Evolutionary conservation across 2,888 invertebrate species (phyloP).

Genomic region (Mylabris sibirica): DNA sequence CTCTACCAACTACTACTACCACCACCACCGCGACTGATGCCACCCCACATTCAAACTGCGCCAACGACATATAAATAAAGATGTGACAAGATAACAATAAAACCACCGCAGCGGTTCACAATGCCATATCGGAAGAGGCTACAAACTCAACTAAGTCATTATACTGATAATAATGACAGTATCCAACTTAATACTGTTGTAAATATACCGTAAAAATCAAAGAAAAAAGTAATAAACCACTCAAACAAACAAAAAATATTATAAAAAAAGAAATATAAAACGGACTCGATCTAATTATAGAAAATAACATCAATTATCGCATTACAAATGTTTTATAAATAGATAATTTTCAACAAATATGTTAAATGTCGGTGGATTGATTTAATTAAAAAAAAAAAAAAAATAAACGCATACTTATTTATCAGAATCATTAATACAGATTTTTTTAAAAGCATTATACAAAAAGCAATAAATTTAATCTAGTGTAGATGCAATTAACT

Average conservation of each 20-base stretch:
- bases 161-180: constrained; percentile 33
- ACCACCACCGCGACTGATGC: constrained; percentile 60
- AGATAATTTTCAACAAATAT: not conserved
- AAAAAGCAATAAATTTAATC: not conserved
- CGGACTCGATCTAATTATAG: not conserved
- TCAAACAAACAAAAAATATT: not conserved
- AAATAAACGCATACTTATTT: not conserved
- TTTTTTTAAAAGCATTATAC: not conserved
- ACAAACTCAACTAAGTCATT: constrained; percentile 37
- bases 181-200: constrained; percentile 25
- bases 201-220: constrained; percentile 4
- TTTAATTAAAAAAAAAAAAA: not conserved
- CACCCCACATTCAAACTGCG: constrained; percentile 37
- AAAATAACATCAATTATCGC: not conserved
- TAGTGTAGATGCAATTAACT: not conserved
- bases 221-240: not conserved
- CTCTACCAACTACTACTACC: constrained; percentile 62
- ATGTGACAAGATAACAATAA: constrained; percentile 49
- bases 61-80: constrained; percentile 46
- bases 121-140: constrained; percentile 34
- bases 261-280: not conserved
- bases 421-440: not conserved
- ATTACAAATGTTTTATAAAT: not conserved
- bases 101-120: constrained; percentile 37
- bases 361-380: not conserved